Evolutionary conservation across 2,797 vertebrate species (phyloP).

Genomic region (Otus scops): DNA sequence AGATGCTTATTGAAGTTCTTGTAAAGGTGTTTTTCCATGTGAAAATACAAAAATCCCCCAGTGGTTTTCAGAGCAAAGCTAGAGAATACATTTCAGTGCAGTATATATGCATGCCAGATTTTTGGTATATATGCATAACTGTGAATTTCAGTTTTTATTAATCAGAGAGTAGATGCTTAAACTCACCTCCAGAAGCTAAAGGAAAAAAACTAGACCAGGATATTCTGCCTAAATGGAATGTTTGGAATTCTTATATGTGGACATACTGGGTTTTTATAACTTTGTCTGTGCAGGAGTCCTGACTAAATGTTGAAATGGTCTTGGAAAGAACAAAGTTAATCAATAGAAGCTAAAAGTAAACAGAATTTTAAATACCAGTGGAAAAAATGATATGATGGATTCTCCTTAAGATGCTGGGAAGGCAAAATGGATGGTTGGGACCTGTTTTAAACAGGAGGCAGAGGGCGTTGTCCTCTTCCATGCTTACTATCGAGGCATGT

Average conservation of each 20-base stretch:
- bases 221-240: not conserved
- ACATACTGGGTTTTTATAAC: not conserved
- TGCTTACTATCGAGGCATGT: not conserved
- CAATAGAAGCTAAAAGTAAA: not conserved
- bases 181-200: not conserved
- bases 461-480: not conserved
- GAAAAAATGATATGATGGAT: not conserved
- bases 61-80: not conserved
- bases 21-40: not conserved
- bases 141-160: not conserved
- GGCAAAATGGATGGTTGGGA: not conserved
- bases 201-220: not conserved
- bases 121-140: not conserved
- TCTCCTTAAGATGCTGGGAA: not conserved
- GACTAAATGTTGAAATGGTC: not conserved
- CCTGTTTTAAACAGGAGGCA: not conserved
- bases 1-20: not conserved
- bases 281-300: not conserved
- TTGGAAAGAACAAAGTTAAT: not conserved
- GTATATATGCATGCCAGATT: accelerated
- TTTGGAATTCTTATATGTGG: not conserved
- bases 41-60: not conserved
- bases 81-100: not conserved
- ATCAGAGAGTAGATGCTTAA: not conserved
- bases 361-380: not conserved